Conservation (phyloP, 2,888 invertebrate species). For the Exephanes ischioxanthus region DNA sequence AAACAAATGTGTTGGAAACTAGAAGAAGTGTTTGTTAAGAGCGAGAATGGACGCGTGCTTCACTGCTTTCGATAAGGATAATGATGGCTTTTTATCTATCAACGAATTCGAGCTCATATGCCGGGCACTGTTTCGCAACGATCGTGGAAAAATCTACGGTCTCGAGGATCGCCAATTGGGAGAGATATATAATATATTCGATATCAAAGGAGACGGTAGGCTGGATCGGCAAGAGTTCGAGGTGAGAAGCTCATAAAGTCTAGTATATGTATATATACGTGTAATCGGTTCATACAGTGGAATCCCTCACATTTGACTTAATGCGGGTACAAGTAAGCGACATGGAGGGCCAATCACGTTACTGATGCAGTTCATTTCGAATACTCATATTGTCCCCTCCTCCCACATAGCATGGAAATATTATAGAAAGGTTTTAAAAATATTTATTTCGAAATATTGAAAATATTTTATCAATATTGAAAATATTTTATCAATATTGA, state of each 20-base stretch:
- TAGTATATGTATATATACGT: slow-evolving; percentile 20
- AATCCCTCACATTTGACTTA: neutral
- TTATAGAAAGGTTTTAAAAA: too few species aligned
- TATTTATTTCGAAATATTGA: too few species aligned
- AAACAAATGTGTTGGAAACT: slow-evolving; percentile 80
- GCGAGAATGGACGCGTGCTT: slow-evolving; percentile 94
- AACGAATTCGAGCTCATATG: slow-evolving; percentile 93
- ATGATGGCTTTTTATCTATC: slow-evolving; percentile 92
- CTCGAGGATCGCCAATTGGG: slow-evolving; percentile 90
- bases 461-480: too few species aligned
- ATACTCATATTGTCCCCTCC: neutral
- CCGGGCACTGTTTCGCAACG: slow-evolving; percentile 94
- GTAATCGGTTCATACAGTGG: neutral
- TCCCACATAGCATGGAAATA: too few species aligned
- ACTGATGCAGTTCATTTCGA: neutral
- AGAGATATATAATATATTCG: slow-evolving; percentile 93
- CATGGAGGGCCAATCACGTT: neutral
- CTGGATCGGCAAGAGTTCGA: slow-evolving; percentile 94
- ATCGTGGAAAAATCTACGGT: slow-evolving; percentile 93
- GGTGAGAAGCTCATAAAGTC: slow-evolving; percentile 71
- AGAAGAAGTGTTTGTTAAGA: slow-evolving; percentile 79
- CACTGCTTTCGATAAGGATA: slow-evolving; percentile 95
- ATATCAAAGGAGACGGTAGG: slow-evolving; percentile 91
- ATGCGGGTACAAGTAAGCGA: neutral
- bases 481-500: too few species aligned